Conservation (phyloP, 2,797 vertebrate species). For the Oryzias sinensis region DNA sequence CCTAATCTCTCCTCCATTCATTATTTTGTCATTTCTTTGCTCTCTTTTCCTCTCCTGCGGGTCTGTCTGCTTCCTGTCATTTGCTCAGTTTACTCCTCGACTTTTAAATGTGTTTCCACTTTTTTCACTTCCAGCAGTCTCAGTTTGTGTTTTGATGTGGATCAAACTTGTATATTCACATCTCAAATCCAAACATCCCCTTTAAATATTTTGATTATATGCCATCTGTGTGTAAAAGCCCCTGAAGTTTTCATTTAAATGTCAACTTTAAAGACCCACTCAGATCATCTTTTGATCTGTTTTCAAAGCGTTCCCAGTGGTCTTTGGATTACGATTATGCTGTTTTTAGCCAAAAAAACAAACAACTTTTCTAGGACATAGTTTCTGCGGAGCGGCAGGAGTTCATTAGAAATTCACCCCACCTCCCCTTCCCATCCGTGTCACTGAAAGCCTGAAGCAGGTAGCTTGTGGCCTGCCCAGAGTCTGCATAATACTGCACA, state of each 20-base stretch:
- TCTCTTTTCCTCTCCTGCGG: conserved; percentile 19
- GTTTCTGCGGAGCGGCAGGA: no score
- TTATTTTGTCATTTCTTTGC: neutral
- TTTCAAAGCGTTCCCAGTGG: no score
- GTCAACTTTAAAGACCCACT: no score
- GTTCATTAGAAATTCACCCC: no score
- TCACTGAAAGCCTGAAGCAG: no score
- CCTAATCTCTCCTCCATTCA: conserved; percentile 23
- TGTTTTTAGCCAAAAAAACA: no score
- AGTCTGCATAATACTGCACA: no score
- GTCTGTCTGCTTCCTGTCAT: conserved; percentile 9
- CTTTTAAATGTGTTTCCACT: neutral
- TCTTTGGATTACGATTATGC: no score
- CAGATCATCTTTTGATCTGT: no score
- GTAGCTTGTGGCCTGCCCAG: no score
- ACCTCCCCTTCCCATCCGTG: no score
- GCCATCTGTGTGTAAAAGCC: neutral
- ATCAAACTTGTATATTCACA: neutral
- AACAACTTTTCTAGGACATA: no score
- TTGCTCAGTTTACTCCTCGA: conserved; percentile 2
- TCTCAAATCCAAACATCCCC: neutral
- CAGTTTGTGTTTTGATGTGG: neutral
- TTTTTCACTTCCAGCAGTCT: conserved; percentile 1
- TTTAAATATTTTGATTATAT: neutral
- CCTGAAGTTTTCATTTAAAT: neutral